Base-by-base conservation (phyloP, 2,888 invertebrate species). In the Tachina fera region DNA sequence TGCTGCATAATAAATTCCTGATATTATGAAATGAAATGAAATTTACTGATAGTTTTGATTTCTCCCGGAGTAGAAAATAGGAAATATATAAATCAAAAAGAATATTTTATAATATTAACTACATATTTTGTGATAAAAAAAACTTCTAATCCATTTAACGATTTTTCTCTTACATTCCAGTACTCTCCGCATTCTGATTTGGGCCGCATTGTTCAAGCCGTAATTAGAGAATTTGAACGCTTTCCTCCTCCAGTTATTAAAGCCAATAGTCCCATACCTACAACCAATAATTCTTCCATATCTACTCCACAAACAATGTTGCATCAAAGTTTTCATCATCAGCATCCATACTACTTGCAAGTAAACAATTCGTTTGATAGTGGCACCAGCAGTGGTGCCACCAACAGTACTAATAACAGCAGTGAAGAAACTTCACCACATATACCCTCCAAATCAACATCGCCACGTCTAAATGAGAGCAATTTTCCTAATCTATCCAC, bases 111-210 rank as follows among this genome's bases (percentile, higher is more conserved):
- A 31, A 31, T 31, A 31, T 1, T 31, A 31, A 31, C 6, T 31
- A 31, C 31, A 31, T 31, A 31, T 31, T 31, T 31, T 31, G 5
- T 31, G 6, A 31, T 31, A 31, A 5, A 31, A 6, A 19, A 53
- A 49, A 49, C 49, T 8, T 14, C n/a, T 49, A 43, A 16, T 43
- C 41, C 4, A 3, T 2, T 22, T 45, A 31, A 51, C 14, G 16
- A 9, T n/a, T 58, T 45, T 58, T 31, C 13, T 19, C 0, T 31
- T 58, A 43, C 8, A 86, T 82, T 88, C 88, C 87, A 95, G 94
- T 97, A 95, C 90, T 95, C 96, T 19, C 93, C 95, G 58, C 96
- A 96, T 92, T 96, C 96, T 0, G 97, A 97, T 92, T 93, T 97
- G 87, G 96, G 96, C 0, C 94, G 96, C 80, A 95, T 97, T 4